These are phyloP conservation scores for Myotis daubentonii DNA, from an alignment of 2,797 vertebrate species.

Conservation along the genomic window DNA sequence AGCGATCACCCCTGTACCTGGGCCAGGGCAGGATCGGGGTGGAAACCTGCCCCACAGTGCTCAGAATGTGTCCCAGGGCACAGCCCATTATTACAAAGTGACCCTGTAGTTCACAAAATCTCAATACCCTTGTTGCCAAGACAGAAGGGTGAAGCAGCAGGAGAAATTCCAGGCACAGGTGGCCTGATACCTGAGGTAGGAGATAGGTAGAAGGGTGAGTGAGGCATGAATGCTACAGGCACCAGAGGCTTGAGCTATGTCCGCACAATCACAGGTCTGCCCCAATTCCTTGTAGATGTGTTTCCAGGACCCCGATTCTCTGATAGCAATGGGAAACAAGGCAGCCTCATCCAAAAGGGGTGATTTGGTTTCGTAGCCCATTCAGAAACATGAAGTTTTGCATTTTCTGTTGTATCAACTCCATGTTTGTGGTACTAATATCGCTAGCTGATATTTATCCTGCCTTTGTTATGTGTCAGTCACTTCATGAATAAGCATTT, in stretches of 20 bases:
- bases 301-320: conserved; percentile 74
- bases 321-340: conserved; percentile 41
- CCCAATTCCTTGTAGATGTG: conserved; percentile 45
- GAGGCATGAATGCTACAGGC: neutral
- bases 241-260: conserved; percentile 45
- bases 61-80: neutral
- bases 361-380: neutral
- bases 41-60: neutral
- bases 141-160: neutral
- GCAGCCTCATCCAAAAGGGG: neutral
- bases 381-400: neutral
- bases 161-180: neutral
- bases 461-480: neutral
- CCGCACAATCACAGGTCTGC: conserved; percentile 58
- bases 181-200: conserved; percentile 15
- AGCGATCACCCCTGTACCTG: neutral
- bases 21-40: neutral
- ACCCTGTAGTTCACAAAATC: neutral
- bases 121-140: neutral
- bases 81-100: neutral
- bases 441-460: neutral
- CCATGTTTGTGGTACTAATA: neutral
- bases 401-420: neutral
- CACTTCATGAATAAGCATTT: neutral
- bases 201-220: conserved; percentile 48